Conservation (phyloP, 92 coral and sea anemone genomes). For the Desmophyllum pertusum region DNA sequence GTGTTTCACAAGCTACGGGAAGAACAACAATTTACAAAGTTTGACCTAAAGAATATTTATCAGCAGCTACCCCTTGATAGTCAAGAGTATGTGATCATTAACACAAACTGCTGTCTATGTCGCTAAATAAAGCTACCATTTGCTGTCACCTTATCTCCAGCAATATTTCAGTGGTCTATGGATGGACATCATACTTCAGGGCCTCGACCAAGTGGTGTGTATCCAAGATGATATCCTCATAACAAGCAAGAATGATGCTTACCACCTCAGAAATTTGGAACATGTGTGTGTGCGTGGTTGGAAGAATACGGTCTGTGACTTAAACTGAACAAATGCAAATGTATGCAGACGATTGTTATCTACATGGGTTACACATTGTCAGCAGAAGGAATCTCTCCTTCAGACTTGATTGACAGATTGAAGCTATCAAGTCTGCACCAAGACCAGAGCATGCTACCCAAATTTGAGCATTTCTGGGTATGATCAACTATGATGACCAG, state of each 20-base stretch:
- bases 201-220: constrained; percentile 58
- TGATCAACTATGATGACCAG: constrained; percentile 57
- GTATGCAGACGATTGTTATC: constrained; percentile 46
- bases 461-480: constrained; percentile 29
- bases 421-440: too few relatives aligned
- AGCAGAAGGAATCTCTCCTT: too few relatives aligned
- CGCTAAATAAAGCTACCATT: constrained; percentile 55
- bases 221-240: constrained; percentile 72
- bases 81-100: constrained; percentile 53
- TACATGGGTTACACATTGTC: too few relatives aligned
- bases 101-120: constrained; percentile 58
- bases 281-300: constrained; percentile 43
- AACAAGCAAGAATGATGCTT: constrained; percentile 50
- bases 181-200: constrained; percentile 63
- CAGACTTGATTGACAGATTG: too few relatives aligned
- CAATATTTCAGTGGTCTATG: constrained; percentile 59
- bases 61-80: constrained; percentile 67
- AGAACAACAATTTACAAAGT: constrained; percentile 57
- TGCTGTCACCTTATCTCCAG: constrained; percentile 59
- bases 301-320: constrained; percentile 55
- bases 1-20: constrained; percentile 50
- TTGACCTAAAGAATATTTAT: constrained; percentile 64
- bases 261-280: constrained; percentile 54
- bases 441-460: too few relatives aligned
- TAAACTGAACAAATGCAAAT: constrained; percentile 62